These are phyloP conservation scores for Lanistes nyassanus DNA, from an alignment of 1,140 invertebrate genomes.

Conservation along the genomic window DNA sequence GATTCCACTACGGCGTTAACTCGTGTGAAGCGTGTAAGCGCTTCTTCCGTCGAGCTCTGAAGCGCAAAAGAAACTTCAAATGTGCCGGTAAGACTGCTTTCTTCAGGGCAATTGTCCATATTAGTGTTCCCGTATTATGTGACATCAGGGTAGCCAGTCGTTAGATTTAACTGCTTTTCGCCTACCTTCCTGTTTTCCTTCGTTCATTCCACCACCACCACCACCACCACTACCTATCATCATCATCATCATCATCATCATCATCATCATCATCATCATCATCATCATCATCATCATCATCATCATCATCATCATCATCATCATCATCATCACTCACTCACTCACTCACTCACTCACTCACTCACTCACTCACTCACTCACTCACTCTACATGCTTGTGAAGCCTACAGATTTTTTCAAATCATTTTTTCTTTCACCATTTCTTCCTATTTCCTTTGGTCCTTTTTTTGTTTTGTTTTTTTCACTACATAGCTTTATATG, in stretches of 20 bases:
- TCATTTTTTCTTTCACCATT: constrained; percentile 8
- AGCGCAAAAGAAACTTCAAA: constrained; percentile 28
- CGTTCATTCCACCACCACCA: background rate
- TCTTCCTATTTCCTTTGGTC: constrained; percentile 8
- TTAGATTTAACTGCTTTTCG: background rate
- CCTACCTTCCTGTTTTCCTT: background rate
- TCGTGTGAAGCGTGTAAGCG: constrained; percentile 70
- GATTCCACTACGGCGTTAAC: constrained; percentile 69
- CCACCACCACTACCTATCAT: no score
- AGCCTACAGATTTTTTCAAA: constrained; percentile 10
- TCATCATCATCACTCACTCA: constrained; percentile 11
- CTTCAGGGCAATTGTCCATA: background rate
- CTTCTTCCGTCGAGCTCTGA: constrained; percentile 53
- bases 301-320: constrained; percentile 1
- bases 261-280: constrained; percentile 26
- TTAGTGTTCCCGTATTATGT: background rate
- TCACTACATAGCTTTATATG: background rate
- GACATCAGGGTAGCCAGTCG: constrained; percentile 5
- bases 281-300: constrained; percentile 29
- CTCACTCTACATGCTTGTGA: constrained; percentile 20
- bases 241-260: constrained; percentile 22
- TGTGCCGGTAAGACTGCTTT: constrained; percentile 8
- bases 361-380: constrained; percentile 19
- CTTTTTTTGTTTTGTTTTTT: constrained; percentile 30
- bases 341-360: constrained; percentile 12